phyloP scores from a whole-genome alignment of 92 coral and sea anemone species.

The Epizoanthus ramosus region DNA sequence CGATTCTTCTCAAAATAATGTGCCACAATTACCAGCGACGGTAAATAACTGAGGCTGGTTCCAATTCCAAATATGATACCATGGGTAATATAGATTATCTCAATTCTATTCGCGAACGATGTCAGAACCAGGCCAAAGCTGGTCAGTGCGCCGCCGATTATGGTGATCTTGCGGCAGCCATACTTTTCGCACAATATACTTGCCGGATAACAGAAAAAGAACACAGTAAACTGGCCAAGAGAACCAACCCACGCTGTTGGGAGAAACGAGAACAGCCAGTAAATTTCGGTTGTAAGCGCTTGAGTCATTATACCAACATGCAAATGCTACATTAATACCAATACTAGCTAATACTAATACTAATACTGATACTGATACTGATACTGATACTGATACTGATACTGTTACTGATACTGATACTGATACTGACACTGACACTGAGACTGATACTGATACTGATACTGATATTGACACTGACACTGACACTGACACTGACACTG shows the following conservation, averaged over 20 bases:
- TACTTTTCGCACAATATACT: conserved; percentile 81
- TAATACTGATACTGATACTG: no score
- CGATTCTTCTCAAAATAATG: conserved; percentile 87
- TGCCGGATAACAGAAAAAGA: conserved; percentile 82
- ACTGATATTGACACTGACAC: no score
- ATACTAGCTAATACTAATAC: no score
- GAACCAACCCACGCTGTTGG: conserved; percentile 97
- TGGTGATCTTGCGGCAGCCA: conserved; percentile 85
- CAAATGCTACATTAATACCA: no score
- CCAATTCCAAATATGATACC: conserved; percentile 93
- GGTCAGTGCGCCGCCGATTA: conserved; percentile 80
- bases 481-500: no score
- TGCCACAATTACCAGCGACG: conserved; percentile 94
- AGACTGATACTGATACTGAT: no score
- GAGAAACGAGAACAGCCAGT: neutral
- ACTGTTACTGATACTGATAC: no score
- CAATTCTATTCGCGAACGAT: conserved; percentile 68
- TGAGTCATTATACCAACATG: no score
- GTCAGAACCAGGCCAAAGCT: conserved; percentile 79
- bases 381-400: no score
- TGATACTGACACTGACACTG: no score
- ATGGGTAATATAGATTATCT: conserved; percentile 76
- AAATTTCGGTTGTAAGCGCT: neutral
- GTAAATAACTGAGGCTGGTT: conserved; percentile 85
- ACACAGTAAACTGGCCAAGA: conserved; percentile 87